These are phyloP conservation scores for Philhelius pedissequus DNA, from an alignment of 2,888 invertebrate species.

Conservation along the genomic window DNA sequence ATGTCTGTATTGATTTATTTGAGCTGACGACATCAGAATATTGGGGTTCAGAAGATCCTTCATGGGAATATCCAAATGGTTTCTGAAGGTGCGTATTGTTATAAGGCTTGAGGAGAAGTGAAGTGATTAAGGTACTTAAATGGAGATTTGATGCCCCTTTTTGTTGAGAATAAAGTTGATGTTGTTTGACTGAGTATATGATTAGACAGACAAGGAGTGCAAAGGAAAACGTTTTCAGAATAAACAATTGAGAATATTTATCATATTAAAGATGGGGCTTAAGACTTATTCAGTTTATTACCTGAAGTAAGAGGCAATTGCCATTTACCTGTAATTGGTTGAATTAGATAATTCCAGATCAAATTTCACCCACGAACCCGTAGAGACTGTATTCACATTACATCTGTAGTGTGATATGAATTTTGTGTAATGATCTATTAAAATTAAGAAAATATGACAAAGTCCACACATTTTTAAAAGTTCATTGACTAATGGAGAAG, in stretches of 20 bases:
- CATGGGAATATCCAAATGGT: constrained; percentile 19
- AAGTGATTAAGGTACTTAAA: constrained; percentile 60
- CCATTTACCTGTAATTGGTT: no score
- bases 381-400: no score
- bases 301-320: no score
- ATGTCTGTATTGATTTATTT: constrained; percentile 62
- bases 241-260: background rate
- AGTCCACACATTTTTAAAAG: no score
- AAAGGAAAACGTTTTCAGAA: background rate
- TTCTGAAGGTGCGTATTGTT: constrained; percentile 24
- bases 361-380: no score
- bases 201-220: background rate
- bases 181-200: background rate
- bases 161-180: constrained; percentile 4
- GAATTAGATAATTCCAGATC: no score
- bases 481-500: no score
- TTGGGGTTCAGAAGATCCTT: constrained; percentile 3
- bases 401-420: no score
- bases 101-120: background rate
- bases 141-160: constrained; percentile 35
- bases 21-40: constrained; percentile 59
- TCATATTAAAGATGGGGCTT: no score
- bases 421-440: no score
- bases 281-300: no score
- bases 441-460: no score